Conservation (phyloP, 2,113 vertebrate genomes). For the Paramisgurnus dabryanus region DNA sequence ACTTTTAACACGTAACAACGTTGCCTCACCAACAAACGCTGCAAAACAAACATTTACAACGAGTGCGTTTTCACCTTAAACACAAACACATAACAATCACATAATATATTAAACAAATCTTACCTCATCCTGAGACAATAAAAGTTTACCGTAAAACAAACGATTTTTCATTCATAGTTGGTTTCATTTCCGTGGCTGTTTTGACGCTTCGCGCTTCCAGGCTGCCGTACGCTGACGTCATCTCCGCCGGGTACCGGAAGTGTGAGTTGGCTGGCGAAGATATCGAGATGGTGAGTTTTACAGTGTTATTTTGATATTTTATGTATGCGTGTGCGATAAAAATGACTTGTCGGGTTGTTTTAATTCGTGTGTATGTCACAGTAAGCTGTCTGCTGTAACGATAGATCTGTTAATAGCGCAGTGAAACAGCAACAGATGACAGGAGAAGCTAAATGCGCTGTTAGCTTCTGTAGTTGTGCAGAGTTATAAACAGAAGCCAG, state of each 20-base stretch:
- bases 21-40: no score
- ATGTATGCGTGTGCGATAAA: neutral
- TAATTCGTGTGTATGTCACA: no score
- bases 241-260: slow-evolving; percentile 57
- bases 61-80: neutral
- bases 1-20: no score
- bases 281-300: slow-evolving; percentile 55
- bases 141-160: neutral
- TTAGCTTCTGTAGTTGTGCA: neutral
- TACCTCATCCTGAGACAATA: slow-evolving; percentile 20
- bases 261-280: slow-evolving; percentile 61
- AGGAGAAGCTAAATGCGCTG: neutral
- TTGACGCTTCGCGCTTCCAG: neutral
- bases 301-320: neutral
- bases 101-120: neutral
- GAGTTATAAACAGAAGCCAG: neutral
- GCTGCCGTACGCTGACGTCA: slow-evolving; percentile 40
- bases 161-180: neutral
- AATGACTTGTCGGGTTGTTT: neutral
- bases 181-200: neutral
- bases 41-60: neutral
- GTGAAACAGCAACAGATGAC: neutral
- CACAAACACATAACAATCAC: neutral
- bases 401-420: no score
- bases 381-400: neutral